phyloP scores from a whole-genome alignment of 2,113 vertebrate species.

The Scophthalmus maximus region DNA sequence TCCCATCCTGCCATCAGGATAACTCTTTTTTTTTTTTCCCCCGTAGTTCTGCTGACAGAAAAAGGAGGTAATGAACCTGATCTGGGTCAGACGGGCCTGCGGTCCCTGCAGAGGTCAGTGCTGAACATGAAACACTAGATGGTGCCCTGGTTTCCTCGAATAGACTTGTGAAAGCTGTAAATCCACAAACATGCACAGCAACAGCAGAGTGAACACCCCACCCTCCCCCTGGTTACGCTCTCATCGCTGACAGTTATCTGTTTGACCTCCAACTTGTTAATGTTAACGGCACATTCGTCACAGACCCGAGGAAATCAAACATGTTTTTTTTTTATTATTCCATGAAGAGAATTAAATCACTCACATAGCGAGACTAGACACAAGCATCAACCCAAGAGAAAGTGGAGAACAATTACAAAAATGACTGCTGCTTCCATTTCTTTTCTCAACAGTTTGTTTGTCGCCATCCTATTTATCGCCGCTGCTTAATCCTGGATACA shows the following conservation, averaged over 20 bases:
- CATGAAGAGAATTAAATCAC: conserved; percentile 41
- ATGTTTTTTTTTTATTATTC: conserved; percentile 68
- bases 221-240: no score
- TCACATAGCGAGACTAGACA: conserved; percentile 69
- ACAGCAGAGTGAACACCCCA: no score
- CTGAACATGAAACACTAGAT: conserved; percentile 52
- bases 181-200: not conserved
- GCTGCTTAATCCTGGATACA: not conserved
- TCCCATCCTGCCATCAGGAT: no score
- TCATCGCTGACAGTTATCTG: no score
- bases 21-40: no score
- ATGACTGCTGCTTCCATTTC: not conserved
- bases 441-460: conserved; percentile 4
- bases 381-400: conserved; percentile 26
- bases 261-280: no score
- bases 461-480: not conserved
- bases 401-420: conserved; percentile 23
- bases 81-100: not conserved
- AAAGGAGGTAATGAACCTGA: no score
- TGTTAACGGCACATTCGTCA: not conserved
- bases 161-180: not conserved
- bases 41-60: no score
- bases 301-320: conserved; percentile 6
- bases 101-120: conserved; percentile 3
- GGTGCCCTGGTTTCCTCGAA: conserved; percentile 40